Evolutionary conservation across 2,113 vertebrate species (phyloP).

Genomic region (Beaufortia kweichowensis): DNA sequence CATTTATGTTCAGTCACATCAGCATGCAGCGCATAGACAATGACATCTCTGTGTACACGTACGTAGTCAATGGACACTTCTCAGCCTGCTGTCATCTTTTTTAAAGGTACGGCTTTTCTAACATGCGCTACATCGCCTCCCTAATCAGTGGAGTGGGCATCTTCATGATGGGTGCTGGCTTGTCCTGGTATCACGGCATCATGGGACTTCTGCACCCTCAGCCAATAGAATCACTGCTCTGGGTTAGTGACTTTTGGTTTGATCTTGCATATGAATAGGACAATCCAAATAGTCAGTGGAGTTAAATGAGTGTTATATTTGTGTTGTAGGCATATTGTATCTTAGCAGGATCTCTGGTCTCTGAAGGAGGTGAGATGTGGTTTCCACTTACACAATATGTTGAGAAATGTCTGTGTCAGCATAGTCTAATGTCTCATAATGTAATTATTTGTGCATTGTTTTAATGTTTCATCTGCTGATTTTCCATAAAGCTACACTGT

Average conservation of each 20-base stretch:
- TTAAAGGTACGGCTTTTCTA: slow-evolving; percentile 93
- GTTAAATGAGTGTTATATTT: not conserved
- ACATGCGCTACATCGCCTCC: slow-evolving; percentile 98
- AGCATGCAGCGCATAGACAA: not conserved
- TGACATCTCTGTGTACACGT: not conserved
- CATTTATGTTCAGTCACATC: not conserved
- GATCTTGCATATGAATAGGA: not conserved
- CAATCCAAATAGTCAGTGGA: not conserved
- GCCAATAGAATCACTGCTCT: slow-evolving; percentile 91
- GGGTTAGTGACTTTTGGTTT: slow-evolving; percentile 77
- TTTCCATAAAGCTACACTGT: slow-evolving; percentile 85
- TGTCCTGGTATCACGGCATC: slow-evolving; percentile 98
- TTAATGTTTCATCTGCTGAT: not conserved
- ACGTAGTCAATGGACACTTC: not conserved
- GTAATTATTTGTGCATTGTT: not conserved
- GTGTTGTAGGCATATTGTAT: slow-evolving; percentile 90
- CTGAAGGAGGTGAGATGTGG: slow-evolving; percentile 89
- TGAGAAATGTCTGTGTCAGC: not conserved
- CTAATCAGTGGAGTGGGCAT: slow-evolving; percentile 98
- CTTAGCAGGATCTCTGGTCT: slow-evolving; percentile 93
- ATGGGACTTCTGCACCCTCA: slow-evolving; percentile 93
- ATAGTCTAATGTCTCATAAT: not conserved
- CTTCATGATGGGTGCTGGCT: slow-evolving; percentile 98
- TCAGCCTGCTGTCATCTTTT: not conserved
- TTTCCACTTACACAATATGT: not conserved